Conservation (phyloP, 1,140 invertebrate species). For the Papilio machaon region DNA sequence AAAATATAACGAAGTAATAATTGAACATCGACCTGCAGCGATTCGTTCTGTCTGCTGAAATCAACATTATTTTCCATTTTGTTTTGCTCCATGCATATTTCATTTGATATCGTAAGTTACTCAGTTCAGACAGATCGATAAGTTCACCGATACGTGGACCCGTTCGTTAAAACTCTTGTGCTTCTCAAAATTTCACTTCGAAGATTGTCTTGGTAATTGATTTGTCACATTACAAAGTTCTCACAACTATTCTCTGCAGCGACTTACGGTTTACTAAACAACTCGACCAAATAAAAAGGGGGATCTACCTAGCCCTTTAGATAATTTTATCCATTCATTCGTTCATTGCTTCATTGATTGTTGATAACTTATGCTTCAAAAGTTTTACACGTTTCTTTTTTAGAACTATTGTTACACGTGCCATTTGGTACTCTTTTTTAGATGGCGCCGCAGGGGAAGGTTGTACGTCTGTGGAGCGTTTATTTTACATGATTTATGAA, state of each 20-base stretch:
- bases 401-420: conserved; percentile 2
- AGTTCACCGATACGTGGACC: no score
- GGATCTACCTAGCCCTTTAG: no score
- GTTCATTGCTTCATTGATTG: background rate
- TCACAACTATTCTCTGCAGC: no score
- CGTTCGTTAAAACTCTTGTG: no score
- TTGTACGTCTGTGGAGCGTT: background rate
- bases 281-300: no score
- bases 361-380: background rate
- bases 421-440: conserved; percentile 1
- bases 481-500: conserved; percentile 14
- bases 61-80: background rate
- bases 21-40: background rate
- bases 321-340: no score
- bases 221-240: no score
- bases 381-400: background rate
- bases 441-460: background rate
- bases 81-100: background rate
- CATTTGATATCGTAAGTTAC: background rate
- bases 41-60: background rate
- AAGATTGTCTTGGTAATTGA: no score
- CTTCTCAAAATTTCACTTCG: no score
- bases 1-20: conserved; percentile 9
- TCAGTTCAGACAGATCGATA: no score
- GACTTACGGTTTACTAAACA: no score